Conservation (phyloP, 2,113 vertebrate species). For the Upupa epops region DNA sequence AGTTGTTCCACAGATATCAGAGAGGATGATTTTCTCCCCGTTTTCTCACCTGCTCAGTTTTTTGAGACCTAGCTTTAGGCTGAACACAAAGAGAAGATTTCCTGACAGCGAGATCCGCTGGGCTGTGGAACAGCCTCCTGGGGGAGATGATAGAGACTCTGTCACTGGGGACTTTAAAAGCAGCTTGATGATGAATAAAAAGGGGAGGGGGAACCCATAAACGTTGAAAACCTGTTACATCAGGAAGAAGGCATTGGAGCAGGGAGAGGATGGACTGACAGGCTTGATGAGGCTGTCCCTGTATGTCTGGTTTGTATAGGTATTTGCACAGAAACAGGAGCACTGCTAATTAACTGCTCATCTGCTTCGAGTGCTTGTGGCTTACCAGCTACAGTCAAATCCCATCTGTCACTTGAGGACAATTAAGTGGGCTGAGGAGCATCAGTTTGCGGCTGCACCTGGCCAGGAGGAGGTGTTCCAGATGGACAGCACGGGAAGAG, state of each 20-base stretch:
- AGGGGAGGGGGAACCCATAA: background rate
- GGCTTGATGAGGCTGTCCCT: slow-evolving; percentile 28
- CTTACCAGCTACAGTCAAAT: slow-evolving; percentile 40
- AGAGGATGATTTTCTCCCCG: background rate
- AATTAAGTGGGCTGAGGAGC: slow-evolving; percentile 49
- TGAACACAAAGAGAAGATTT: slow-evolving; percentile 7
- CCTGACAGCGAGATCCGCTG: slow-evolving; percentile 11
- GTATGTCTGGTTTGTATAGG: slow-evolving; percentile 12
- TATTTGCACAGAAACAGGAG: background rate
- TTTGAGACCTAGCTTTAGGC: slow-evolving; percentile 25
- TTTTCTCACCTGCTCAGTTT: background rate
- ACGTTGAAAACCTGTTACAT: background rate
- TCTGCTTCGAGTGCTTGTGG: slow-evolving; percentile 31
- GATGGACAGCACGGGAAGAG: background rate
- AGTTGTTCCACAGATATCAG: background rate
- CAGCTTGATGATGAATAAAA: background rate
- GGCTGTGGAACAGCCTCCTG: background rate
- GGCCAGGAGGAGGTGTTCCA: slow-evolving; percentile 7
- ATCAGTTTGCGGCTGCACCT: slow-evolving; percentile 30
- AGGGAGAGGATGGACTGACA: background rate
- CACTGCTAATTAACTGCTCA: slow-evolving; percentile 56
- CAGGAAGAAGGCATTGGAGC: background rate
- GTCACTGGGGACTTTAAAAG: slow-evolving; percentile 1
- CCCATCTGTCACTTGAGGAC: slow-evolving; percentile 54
- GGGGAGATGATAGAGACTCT: background rate